Evolutionary conservation across 1,140 invertebrate species (phyloP), one percentile per base, ranked within the genome.

Genomic region (Brevipalpus yothersi): DNA sequence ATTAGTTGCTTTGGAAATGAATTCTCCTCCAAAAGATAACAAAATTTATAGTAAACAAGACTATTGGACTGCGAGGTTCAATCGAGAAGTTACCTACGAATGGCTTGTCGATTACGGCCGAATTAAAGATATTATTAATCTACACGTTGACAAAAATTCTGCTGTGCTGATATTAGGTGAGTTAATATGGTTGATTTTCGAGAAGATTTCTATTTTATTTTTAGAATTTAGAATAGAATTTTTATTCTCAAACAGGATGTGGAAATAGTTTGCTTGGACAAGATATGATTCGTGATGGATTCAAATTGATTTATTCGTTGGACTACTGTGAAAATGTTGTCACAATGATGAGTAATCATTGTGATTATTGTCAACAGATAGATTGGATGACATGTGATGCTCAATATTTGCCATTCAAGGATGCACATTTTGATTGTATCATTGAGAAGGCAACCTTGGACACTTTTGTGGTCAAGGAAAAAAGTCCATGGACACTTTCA

Each of bases 381-480:
- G 58, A 62, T 53, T 75, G 73, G 73, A 40, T 63, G 12, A 67
- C 67, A 8, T 71, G 72, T 69, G 74, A 75, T 61, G 71, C 72
- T 55, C 65, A 61, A 56, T 58, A 69, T 39, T 59, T 75, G 59
- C 60, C 62, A 41, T 73, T 70, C 66, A 59, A 57, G 31, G 61
- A 66, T 11, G 63, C 61, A 53, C 61, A 62, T n/a, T 76, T 75
- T 68, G 75, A 77, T 66, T 67, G 73, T 47, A 69, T 76, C 17
- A 63, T 76, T 47, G 75, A 76, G 63, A 76, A 76, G 65, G 73
- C 71, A 8, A 76, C 75, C 31, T 60, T 76, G n/a, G 75, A 76
- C 65, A 70, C 72, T 12, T 62, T 76, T n/a, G 66, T 77, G 40
- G 74, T 73, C 8, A 66, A 66, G 13, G 75, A 76, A 64, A 71